phyloP scores from a whole-genome alignment of 1,140 invertebrate genomes.

The Drosophila lacteicornis region DNA sequence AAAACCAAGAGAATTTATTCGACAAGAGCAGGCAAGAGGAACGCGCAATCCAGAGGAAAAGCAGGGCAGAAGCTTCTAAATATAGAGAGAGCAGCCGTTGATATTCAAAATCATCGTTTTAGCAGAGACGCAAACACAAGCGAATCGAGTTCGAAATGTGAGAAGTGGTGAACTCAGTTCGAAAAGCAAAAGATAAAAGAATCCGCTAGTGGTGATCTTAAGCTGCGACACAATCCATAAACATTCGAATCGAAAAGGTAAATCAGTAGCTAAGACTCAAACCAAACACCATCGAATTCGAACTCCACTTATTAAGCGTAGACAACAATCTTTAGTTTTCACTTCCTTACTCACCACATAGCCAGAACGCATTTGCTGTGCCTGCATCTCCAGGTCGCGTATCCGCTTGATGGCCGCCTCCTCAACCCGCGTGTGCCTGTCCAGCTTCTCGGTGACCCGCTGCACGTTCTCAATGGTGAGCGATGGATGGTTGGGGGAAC shows the following conservation, averaged over 20 bases:
- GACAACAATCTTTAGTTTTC: background rate
- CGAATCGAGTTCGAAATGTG: constrained; percentile 5
- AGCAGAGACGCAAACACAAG: constrained; percentile 3
- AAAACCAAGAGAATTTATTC: background rate
- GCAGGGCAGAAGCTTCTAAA: constrained; percentile 7
- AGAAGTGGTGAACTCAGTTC: too few relatives aligned
- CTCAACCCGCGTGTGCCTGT: constrained; percentile 89
- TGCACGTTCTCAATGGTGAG: constrained; percentile 87
- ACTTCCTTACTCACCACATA: constrained; percentile 87
- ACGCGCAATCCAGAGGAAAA: constrained; percentile 1
- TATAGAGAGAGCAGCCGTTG: constrained; percentile 10
- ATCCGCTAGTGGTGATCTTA: background rate
- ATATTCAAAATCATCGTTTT: constrained; percentile 13
- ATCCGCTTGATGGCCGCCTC: constrained; percentile 90
- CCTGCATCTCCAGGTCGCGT: constrained; percentile 90
- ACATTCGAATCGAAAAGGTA: background rate
- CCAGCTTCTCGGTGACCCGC: constrained; percentile 88
- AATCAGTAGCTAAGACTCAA: background rate
- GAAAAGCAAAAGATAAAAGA: background rate
- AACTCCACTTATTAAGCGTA: background rate
- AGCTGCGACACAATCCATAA: constrained; percentile 6
- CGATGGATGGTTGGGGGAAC: constrained; percentile 64
- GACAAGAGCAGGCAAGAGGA: background rate
- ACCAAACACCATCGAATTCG: background rate
- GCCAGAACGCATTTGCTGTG: constrained; percentile 85